Conservation (phyloP, 2,797 vertebrate species). For the Pangasius larnaudii region DNA sequence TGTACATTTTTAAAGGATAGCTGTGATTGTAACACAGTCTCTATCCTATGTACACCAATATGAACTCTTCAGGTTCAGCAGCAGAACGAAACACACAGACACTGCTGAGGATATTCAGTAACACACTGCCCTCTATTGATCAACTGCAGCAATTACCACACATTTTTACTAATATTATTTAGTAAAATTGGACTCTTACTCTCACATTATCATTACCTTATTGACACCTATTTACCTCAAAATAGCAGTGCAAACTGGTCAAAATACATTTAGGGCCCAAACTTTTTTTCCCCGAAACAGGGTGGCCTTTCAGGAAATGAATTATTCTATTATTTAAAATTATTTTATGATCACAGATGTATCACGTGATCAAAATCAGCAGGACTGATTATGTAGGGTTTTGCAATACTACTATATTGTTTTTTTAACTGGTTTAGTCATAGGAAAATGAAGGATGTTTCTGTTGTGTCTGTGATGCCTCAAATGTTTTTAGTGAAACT, state of each 20-base stretch:
- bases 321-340: constrained; percentile 24
- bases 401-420: neutral
- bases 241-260: neutral
- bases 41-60: neutral
- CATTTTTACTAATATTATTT: neutral
- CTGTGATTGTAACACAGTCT: neutral
- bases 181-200: neutral
- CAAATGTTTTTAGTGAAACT: neutral
- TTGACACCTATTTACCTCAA: neutral
- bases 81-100: neutral
- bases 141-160: constrained; percentile 2
- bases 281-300: neutral
- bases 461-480: neutral
- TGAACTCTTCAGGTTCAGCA: neutral
- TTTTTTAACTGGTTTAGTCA: neutral
- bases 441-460: neutral
- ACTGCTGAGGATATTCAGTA: too few species aligned
- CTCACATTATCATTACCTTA: neutral
- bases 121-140: constrained; percentile 40
- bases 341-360: neutral
- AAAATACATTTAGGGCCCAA: neutral
- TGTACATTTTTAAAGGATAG: neutral
- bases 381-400: constrained; percentile 10
- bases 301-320: neutral
- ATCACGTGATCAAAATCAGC: constrained; percentile 18